Conservation (phyloP, 2,113 vertebrate species). For the Cyanoderma ruficeps region DNA sequence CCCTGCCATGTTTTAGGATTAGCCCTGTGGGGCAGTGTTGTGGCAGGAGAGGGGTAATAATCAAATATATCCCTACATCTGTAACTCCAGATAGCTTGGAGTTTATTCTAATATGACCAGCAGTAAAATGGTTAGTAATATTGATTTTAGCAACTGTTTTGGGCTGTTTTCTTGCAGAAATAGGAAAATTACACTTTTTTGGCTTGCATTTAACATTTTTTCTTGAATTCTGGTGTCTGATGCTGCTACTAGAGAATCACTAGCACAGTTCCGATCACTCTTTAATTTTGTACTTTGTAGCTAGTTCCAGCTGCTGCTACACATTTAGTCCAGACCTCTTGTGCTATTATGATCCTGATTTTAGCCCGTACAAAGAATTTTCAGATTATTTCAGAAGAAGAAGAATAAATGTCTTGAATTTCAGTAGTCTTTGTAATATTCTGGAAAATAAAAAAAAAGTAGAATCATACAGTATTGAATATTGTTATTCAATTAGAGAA, state of each 20-base stretch:
- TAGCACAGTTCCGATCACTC: not conserved
- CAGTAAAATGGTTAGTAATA: not conserved
- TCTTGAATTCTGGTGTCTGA: not conserved
- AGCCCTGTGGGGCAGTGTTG: not conserved
- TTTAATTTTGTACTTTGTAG: not conserved
- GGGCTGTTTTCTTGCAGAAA: not conserved
- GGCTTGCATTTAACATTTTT: not conserved
- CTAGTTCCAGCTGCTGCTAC: not conserved
- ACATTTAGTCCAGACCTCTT: not conserved
- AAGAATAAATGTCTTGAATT: not conserved
- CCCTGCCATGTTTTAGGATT: not conserved
- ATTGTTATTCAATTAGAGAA: not conserved
- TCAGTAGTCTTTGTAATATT: not conserved
- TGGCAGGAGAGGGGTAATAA: not conserved
- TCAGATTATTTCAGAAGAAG: not conserved
- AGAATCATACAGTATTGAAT: not conserved
- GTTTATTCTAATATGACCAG: not conserved
- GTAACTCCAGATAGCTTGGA: not conserved
- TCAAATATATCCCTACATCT: not conserved
- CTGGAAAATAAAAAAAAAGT: not conserved
- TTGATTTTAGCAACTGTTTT: not conserved
- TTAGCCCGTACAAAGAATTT: not conserved
- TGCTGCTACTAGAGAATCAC: not conserved
- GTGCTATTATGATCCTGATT: not conserved
- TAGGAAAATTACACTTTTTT: not conserved